Percentiles rank a stretch among this genome's conserved stretches.
These are phyloP conservation scores for Drosophila neocordata DNA, from an alignment of 1,140 invertebrate species.

Conservation along the genomic window DNA sequence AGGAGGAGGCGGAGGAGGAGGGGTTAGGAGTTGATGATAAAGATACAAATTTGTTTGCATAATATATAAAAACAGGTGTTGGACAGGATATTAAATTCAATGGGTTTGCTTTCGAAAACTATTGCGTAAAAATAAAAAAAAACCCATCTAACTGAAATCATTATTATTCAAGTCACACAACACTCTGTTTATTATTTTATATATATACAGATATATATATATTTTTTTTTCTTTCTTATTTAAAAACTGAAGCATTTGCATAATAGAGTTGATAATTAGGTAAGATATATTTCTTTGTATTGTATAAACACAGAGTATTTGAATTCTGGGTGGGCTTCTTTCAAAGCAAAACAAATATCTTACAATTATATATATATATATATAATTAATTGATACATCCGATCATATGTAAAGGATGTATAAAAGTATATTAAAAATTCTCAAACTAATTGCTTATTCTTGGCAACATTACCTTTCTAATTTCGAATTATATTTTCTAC, in stretches of 20 bases:
- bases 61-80: conserved; percentile 66
- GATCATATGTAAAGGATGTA: neutral
- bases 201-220: no score
- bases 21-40: neutral
- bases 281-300: conserved; percentile 3
- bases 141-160: conserved; percentile 14
- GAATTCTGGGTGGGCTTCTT: conserved; percentile 26
- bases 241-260: conserved; percentile 52
- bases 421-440: no score
- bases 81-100: conserved; percentile 72
- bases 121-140: conserved; percentile 46
- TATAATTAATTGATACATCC: conserved; percentile 2
- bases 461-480: conserved; percentile 33
- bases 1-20: neutral
- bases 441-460: conserved; percentile 25
- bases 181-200: conserved; percentile 8
- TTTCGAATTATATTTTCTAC: conserved; percentile 38
- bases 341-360: conserved; percentile 11
- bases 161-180: conserved; percentile 55
- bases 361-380: no score
- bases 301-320: no score
- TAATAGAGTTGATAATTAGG: conserved; percentile 51
- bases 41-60: conserved; percentile 43
- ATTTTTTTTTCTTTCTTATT: conserved; percentile 14
- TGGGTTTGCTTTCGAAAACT: conserved; percentile 38